These are phyloP conservation scores for Talpa occidentalis DNA, from an alignment of 2,113 vertebrate genomes.

Conservation along the genomic window DNA sequence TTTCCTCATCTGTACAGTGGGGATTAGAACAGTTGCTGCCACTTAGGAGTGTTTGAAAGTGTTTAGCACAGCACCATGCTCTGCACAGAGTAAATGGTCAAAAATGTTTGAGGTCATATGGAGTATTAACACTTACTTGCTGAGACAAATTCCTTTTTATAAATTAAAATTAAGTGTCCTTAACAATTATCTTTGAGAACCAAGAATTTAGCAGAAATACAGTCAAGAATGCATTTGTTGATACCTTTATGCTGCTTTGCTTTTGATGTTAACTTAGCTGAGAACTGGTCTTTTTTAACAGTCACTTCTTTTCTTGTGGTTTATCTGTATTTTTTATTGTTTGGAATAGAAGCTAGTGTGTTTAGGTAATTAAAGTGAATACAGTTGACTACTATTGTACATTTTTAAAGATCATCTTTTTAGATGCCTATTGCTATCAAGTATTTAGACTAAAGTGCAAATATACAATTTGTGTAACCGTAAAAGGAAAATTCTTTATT, in stretches of 20 bases:
- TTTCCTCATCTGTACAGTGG: not conserved
- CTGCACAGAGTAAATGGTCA: not conserved
- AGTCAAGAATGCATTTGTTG: not conserved
- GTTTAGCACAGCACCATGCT: not conserved
- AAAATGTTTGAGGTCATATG: not conserved
- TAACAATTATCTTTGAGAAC: not conserved
- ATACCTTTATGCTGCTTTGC: not conserved
- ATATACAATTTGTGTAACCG: not conserved
- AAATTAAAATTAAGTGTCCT: not conserved
- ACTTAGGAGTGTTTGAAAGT: not conserved
- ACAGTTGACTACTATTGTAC: not conserved
- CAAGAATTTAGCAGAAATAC: not conserved
- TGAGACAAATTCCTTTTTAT: not conserved
- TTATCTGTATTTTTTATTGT: not conserved
- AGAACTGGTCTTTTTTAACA: slow-evolving; percentile 8
- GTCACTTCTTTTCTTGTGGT: not conserved
- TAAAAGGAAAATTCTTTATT: not conserved
- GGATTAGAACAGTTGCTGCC: not conserved
- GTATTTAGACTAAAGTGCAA: not conserved
- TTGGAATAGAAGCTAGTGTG: not conserved
- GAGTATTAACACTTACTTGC: not conserved
- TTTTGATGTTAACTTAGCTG: slow-evolving; percentile 30
- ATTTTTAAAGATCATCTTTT: not conserved
- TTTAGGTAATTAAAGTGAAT: not conserved
- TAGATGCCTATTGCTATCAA: not conserved